phyloP scores from a whole-genome alignment of 2,888 invertebrate genomes.

The Hyles lineata region DNA sequence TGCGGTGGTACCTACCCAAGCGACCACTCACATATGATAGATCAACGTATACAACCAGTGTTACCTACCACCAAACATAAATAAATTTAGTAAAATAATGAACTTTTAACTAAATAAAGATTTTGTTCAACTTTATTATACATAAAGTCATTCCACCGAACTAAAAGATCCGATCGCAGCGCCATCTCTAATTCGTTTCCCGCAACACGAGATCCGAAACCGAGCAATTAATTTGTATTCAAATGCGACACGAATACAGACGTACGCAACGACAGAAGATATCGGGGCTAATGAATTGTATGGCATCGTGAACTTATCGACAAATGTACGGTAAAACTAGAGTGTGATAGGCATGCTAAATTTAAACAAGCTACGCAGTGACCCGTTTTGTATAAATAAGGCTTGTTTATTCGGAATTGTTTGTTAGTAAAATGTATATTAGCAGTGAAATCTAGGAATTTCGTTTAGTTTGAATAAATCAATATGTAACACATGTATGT shows the following conservation, averaged over 20 bases:
- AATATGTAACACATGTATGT: too few relatives aligned
- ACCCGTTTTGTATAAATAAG: not conserved
- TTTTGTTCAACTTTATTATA: not conserved
- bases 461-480: too few relatives aligned
- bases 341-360: not conserved
- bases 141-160: not conserved
- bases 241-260: constrained; percentile 37
- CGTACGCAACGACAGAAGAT: constrained; percentile 11
- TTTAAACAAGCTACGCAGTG: not conserved
- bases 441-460: not conserved
- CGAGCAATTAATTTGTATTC: constrained; percentile 40
- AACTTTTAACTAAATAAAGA: too few relatives aligned
- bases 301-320: not conserved
- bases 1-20: too few relatives aligned
- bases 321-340: not conserved
- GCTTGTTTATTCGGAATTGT: not conserved
- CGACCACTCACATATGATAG: too few relatives aligned
- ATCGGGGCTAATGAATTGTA: constrained; percentile 2
- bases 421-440: not conserved
- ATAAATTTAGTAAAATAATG: too few relatives aligned
- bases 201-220: not conserved
- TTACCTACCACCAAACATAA: too few relatives aligned
- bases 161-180: not conserved
- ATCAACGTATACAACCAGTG: too few relatives aligned
- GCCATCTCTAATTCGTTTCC: not conserved